phyloP scores from a whole-genome alignment of 2,113 vertebrate genomes.

The Gorsachius goisagi region DNA sequence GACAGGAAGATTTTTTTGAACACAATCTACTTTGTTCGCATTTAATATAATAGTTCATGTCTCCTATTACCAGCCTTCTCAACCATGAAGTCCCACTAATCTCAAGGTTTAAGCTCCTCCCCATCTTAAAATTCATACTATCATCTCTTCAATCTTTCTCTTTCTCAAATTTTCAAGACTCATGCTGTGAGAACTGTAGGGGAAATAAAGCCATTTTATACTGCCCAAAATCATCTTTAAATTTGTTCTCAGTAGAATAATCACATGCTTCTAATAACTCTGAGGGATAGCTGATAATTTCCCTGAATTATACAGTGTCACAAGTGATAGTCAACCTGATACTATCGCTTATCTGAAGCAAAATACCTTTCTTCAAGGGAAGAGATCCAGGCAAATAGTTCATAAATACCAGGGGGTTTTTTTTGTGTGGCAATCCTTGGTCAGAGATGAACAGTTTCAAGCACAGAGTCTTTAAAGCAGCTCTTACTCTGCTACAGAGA shows the following conservation, averaged over 20 bases:
- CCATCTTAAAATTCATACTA: neutral
- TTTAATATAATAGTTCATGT: neutral
- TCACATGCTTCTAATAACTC: neutral
- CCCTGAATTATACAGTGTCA: neutral
- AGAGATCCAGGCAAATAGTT: neutral
- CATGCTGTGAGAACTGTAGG: neutral
- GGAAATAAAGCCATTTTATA: neutral
- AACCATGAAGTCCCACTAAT: neutral
- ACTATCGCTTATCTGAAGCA: neutral
- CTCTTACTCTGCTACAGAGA: neutral
- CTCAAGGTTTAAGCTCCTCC: neutral
- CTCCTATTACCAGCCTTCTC: neutral
- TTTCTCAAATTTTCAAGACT: neutral
- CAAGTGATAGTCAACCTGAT: neutral
- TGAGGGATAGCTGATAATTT: neutral
- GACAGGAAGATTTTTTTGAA: neutral
- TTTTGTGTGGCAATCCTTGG: neutral
- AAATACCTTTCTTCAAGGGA: neutral
- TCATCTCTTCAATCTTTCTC: neutral
- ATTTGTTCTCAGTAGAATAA: neutral
- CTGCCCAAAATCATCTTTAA: neutral
- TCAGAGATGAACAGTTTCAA: neutral
- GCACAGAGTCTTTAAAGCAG: neutral
- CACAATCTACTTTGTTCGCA: neutral
- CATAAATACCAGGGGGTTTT: neutral